phyloP scores from a whole-genome alignment of 2,797 vertebrate genomes.

The Myiotriccus ornatus region DNA sequence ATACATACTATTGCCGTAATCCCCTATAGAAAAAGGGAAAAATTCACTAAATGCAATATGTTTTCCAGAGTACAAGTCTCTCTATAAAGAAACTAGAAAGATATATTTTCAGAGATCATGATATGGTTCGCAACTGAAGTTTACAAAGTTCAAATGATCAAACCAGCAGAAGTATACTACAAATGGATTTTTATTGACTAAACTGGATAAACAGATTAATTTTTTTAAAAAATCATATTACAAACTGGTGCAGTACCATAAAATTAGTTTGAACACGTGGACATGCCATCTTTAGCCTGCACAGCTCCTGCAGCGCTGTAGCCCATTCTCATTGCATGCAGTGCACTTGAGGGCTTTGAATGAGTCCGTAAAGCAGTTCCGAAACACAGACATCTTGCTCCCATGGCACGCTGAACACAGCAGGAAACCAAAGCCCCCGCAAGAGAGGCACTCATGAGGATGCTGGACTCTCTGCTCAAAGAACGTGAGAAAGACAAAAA shows the following conservation, averaged over 20 bases:
- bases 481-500: background rate
- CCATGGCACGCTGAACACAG: conserved; percentile 97
- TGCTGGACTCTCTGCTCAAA: conserved; percentile 89
- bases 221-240: conserved; percentile 49
- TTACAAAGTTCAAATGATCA: background rate
- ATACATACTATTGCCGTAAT: background rate
- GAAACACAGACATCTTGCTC: conserved; percentile 98
- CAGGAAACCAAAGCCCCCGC: conserved; percentile 94
- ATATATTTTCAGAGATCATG: background rate
- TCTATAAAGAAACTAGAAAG: background rate
- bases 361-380: conserved; percentile 98
- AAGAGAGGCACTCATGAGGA: conserved; percentile 88
- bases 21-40: background rate
- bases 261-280: background rate
- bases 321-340: conserved; percentile 96
- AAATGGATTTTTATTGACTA: conserved; percentile 73
- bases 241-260: conserved; percentile 43
- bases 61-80: background rate
- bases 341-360: conserved; percentile 99
- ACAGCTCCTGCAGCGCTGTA: conserved; percentile 91
- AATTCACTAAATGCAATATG: background rate
- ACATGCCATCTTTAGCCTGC: conserved; percentile 47
- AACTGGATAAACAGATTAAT: conserved; percentile 29
- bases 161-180: conserved; percentile 44
- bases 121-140: rapidly evolving